Evolutionary conservation across 35 echinoderm and acorn worm genomes (phyloP).

Genomic region (Acanthaster planci): DNA sequence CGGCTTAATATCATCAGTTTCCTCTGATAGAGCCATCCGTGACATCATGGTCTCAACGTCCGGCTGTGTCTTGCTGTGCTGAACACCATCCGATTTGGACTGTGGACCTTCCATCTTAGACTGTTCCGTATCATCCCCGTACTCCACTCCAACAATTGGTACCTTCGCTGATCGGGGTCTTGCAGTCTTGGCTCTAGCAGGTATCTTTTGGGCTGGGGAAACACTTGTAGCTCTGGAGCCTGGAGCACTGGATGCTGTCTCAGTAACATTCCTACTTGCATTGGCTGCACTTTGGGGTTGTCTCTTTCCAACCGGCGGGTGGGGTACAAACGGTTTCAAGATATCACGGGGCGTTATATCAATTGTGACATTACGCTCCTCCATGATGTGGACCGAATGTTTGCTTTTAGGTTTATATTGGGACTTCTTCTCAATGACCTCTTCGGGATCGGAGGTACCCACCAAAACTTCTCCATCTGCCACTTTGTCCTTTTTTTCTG

Average conservation of each 20-base stretch:
- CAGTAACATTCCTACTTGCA: not conserved
- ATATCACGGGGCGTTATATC: constrained; percentile 46
- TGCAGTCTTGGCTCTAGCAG: constrained; percentile 24
- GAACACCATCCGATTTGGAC: not conserved
- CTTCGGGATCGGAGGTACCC: not conserved
- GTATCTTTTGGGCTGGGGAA: not conserved
- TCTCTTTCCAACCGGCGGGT: constrained; percentile 35
- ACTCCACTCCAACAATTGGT: constrained; percentile 11
- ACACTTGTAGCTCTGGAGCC: not conserved
- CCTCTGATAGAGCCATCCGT: constrained; percentile 31
- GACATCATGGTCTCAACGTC: constrained; percentile 80
- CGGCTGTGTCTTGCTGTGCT: not conserved
- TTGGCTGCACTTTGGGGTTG: constrained; percentile 27
- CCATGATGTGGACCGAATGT: constrained; percentile 48
- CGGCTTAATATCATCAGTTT: not conserved
- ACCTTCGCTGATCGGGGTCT: not conserved
- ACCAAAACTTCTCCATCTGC: not conserved
- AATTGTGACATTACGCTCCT: constrained; percentile 53
- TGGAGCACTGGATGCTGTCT: not conserved
- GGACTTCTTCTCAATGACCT: not conserved
- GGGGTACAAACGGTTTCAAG: constrained; percentile 12
- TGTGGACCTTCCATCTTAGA: not conserved
- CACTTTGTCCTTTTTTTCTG: constrained; percentile 10
- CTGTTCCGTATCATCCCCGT: not conserved
- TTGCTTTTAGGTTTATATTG: constrained; percentile 9